phyloP scores from a whole-genome alignment of 2,113 vertebrate species.

The Hydropotes inermis region DNA sequence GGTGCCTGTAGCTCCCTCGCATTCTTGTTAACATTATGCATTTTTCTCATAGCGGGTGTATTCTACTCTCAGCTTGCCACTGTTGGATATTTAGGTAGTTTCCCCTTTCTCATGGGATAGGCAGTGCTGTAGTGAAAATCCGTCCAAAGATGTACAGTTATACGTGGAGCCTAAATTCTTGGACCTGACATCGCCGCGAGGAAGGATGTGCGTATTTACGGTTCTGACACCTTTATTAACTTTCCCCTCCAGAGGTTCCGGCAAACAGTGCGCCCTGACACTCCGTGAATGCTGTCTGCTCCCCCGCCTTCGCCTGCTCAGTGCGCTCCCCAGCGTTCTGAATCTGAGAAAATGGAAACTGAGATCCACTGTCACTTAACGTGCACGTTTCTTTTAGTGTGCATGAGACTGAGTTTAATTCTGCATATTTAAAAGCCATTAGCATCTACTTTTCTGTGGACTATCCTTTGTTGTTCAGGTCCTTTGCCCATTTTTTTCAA shows the following conservation, averaged over 20 bases:
- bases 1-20: background rate
- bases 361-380: background rate
- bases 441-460: background rate
- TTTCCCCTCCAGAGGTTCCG: background rate
- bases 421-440: background rate
- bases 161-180: background rate
- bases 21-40: background rate
- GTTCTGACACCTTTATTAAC: background rate
- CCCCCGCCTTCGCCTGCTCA: background rate
- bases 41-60: background rate
- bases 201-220: background rate
- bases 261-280: fast-evolving
- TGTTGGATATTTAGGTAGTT: background rate
- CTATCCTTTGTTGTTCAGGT: background rate
- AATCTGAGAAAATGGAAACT: background rate
- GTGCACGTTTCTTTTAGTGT: background rate
- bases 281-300: fast-evolving
- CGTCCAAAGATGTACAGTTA: background rate
- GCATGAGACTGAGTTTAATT: background rate
- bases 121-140: background rate
- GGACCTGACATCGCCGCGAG: background rate
- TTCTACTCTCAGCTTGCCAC: background rate
- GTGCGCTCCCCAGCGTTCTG: background rate
- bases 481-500: background rate
- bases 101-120: background rate